Evolutionary conservation across 2,113 vertebrate species (phyloP).

Genomic region (Chinchilla lanigera): DNA sequence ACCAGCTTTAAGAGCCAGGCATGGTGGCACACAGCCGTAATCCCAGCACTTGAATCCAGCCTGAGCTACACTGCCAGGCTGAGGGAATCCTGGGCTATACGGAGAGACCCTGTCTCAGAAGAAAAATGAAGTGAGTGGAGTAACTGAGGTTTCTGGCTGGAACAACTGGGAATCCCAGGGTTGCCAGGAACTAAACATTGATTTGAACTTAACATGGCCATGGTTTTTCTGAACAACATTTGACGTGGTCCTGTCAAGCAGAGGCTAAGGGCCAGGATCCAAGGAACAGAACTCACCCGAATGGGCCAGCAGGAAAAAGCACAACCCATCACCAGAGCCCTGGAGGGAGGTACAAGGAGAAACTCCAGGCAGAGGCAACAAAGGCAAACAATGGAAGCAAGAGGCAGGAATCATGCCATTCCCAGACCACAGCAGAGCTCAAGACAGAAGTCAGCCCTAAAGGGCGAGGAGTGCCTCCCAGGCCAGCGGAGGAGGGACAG

Average conservation of each 20-base stretch:
- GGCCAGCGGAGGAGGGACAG: background rate
- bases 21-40: background rate
- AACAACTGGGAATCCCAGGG: background rate
- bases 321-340: background rate
- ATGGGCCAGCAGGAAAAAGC: background rate
- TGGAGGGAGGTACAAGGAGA: background rate
- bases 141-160: background rate
- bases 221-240: background rate
- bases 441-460: background rate
- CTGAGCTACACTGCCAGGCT: background rate
- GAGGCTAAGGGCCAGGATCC: background rate
- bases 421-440: fast-evolving
- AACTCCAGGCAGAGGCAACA: fast-evolving
- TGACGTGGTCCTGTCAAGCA: background rate
- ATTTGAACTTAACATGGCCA: background rate
- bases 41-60: background rate
- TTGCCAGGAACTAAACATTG: background rate
- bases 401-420: background rate
- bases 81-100: background rate
- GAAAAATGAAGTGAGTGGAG: background rate
- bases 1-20: background rate
- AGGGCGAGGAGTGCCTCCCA: background rate
- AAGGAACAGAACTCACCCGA: background rate
- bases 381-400: background rate
- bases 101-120: background rate